Evolutionary conservation across 2,113 vertebrate species (phyloP), one percentile per base, ranked within the genome.

Genomic region (Chaetorhynchus papuensis): DNA sequence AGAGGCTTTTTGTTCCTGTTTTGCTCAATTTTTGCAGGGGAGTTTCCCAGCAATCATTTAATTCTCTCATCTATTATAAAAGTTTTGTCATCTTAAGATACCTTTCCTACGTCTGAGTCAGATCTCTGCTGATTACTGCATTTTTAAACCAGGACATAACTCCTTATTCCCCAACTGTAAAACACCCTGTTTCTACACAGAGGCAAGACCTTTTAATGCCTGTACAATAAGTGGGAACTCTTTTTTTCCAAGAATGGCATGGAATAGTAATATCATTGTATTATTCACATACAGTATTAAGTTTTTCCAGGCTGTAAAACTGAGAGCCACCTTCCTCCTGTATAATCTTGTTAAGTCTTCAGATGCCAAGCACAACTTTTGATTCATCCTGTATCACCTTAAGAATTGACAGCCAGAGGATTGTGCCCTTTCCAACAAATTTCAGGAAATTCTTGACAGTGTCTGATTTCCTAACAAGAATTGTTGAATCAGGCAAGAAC

Each of bases 21-120:
- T 95, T 82, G 47, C 52, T 59, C 37, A 66, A n/a, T 89, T 89
- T 89, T 77, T 47, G 6, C 21, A 76, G 60, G 86, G 45, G 80
- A 89, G 41, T 78, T 91, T 92, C 82, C 69, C 66, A 80, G 44
- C 52, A 89, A 71, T 78, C 35, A 77, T 85, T 95, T 90, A 52
- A 56, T 80, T 90, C n/a, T 77, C 61, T 83, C 61, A 87, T 93
- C 54, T 65, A 63, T 64, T 85, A 39, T 57, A 83, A 76, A 57
- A 69, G 16, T 72, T 81, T 56, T 83, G 39, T 77, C 52, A 68
- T 92, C 81, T 54, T 56, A 26, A 47, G 37, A 72, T 64, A 88
- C 17, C 26, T 86, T 87, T 87, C 39, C 57, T 88, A 93, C 14
- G 15, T 37, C 19, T 63, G 24, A 87, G 44, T 75, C 71, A 88